phyloP scores from a whole-genome alignment of 1,140 invertebrate genomes.

The Sarcophaga peregrina region DNA sequence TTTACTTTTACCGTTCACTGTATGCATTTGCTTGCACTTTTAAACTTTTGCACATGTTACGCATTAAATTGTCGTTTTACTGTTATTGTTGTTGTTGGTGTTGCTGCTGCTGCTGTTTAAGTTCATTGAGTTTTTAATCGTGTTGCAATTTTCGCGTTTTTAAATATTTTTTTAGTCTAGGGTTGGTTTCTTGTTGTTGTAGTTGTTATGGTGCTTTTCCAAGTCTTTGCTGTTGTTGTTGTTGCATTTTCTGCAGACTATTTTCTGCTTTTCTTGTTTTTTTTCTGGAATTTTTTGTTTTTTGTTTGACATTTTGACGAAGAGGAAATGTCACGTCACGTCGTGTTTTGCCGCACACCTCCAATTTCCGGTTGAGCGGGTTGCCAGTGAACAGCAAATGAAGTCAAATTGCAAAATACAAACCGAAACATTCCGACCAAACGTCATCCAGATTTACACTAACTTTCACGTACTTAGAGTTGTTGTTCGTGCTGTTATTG shows the following conservation, averaged over 20 bases:
- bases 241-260: not conserved
- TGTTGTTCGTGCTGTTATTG: conserved; percentile 11
- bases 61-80: not conserved
- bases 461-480: conserved; percentile 32
- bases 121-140: conserved; percentile 29
- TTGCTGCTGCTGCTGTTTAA: not conserved
- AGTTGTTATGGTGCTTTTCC: not conserved
- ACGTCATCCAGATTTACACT: conserved; percentile 43
- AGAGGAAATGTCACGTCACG: conserved; percentile 67
- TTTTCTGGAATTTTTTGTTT: too few relatives aligned
- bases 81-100: not conserved
- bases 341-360: conserved; percentile 67
- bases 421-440: conserved; percentile 44
- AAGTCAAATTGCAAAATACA: conserved; percentile 47
- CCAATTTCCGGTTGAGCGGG: conserved; percentile 66
- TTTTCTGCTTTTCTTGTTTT: conserved; percentile 29
- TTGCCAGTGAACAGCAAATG: conserved; percentile 54
- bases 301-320: conserved; percentile 65
- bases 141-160: conserved; percentile 39
- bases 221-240: conserved; percentile 15
- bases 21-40: not conserved
- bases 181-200: not conserved
- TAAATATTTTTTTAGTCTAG: not conserved
- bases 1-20: not conserved
- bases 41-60: conserved; percentile 28